Conservation (phyloP, 64 coral and sea anemone species). For the Montipora efflorescens region DNA sequence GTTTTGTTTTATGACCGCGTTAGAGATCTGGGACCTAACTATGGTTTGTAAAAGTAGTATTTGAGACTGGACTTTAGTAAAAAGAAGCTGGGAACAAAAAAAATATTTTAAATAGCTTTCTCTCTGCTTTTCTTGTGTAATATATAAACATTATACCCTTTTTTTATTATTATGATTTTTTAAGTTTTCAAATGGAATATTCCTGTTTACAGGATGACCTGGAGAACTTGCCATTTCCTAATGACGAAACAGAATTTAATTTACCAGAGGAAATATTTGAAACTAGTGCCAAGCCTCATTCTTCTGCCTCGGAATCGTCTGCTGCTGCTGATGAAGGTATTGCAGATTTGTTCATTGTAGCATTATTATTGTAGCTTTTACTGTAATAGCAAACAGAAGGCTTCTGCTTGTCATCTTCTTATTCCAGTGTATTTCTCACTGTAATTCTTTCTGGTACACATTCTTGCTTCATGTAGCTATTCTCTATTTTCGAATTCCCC, state of each 20-base stretch:
- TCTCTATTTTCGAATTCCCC: too few relatives aligned
- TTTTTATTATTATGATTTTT: neutral
- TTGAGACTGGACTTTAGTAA: neutral
- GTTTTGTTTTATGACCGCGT: slow-evolving; percentile 46
- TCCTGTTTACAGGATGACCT: slow-evolving; percentile 84
- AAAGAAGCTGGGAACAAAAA: neutral
- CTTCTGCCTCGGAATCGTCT: slow-evolving; percentile 76
- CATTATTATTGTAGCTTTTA: too few relatives aligned
- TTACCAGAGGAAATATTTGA: slow-evolving; percentile 99
- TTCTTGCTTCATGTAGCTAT: too few relatives aligned
- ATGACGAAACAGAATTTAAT: slow-evolving; percentile 98
- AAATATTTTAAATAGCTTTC: neutral
- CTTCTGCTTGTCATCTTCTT: too few relatives aligned
- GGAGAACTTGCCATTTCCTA: slow-evolving; percentile 96
- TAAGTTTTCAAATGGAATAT: neutral
- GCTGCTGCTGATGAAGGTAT: slow-evolving; percentile 84
- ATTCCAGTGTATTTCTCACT: too few relatives aligned
- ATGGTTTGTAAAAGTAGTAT: neutral
- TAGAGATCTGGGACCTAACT: neutral
- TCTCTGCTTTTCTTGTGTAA: neutral
- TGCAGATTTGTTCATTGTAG: neutral
- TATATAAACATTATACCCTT: neutral
- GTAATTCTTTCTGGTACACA: too few relatives aligned
- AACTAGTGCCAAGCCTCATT: slow-evolving; percentile 71
- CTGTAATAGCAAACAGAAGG: too few relatives aligned